Evolutionary conservation across 1,140 invertebrate genomes (phyloP), one percentile per base, ranked within the genome.

Genomic region (Anoplophora glabripennis): DNA sequence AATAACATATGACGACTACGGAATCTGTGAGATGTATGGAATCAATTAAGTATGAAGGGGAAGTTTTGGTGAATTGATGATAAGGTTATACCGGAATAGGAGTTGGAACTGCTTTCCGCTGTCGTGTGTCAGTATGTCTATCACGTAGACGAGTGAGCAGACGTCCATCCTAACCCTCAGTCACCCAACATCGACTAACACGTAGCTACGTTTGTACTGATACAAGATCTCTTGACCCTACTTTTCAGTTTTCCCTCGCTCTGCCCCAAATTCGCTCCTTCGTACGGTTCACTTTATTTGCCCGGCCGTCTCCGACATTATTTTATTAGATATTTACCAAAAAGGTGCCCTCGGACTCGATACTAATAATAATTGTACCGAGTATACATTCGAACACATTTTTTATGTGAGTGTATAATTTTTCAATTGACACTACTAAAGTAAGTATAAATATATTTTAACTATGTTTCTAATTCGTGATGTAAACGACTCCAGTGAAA

Each of bases 161-260:
- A 64, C 65, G 46, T 67, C 44, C 57, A 65, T 61, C 49, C 54
- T 40, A 15, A 36, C 44, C 55, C 42, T 47, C 40, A 42, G 62
- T 48, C 57, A 49, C 41, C 15, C 45, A 10, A 15, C 18, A 47
- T 47, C 45, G 45, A 9, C 15, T 17, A 47, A 42, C 59, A 65
- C 63, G 63, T 65, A 65, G 41, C 54, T 62, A 66, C 66, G 63
- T 66, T 63, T 66, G 59, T 61, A 65, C 62, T 61, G 66, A 68
- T 66, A 68, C 66, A 64, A 67, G 53, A 54, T 57, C 49, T 57
- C 48, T 58, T 61, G 49, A 57, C 59, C 63, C 59, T 45, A 28
- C 15, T 47, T 47, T 47, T 47, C 28, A 28, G n/a, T 18, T 47
- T 21, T 47, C 18, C 45, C 14, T 21, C 28, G 15, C n/a, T 7